These are phyloP conservation scores for Gasteruption jaculator DNA, from an alignment of 2,888 invertebrate species.

Conservation along the genomic window DNA sequence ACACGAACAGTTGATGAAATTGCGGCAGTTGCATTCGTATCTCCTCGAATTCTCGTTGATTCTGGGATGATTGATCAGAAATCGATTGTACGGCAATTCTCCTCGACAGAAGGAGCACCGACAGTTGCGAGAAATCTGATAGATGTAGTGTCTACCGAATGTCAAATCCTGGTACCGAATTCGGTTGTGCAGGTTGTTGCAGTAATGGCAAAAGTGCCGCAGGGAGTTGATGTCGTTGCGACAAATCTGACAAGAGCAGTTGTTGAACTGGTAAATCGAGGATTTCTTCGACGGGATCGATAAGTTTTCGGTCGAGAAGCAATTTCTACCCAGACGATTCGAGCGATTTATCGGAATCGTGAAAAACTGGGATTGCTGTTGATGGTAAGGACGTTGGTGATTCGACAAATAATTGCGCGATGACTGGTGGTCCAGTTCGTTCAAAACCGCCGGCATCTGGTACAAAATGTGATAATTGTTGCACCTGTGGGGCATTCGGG, in stretches of 20 bases:
- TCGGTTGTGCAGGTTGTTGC: constrained; percentile 39
- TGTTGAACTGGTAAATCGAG: constrained; percentile 35
- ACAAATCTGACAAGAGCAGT: constrained; percentile 41
- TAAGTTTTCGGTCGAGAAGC: constrained; percentile 47
- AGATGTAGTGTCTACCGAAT: constrained; percentile 39
- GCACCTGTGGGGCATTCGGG: constrained; percentile 23
- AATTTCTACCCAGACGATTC: constrained; percentile 41
- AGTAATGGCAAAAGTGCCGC: constrained; percentile 38
- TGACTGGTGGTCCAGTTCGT: constrained; percentile 35
- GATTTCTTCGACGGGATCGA: constrained; percentile 38
- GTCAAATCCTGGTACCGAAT: constrained; percentile 33
- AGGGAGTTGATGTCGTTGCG: no score
- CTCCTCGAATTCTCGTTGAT: constrained; percentile 32
- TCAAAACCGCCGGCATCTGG: constrained; percentile 28
- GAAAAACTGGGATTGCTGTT: no score
- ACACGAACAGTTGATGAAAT: constrained; percentile 34
- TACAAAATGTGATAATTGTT: constrained; percentile 29
- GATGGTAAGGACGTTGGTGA: constrained; percentile 33
- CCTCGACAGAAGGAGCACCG: constrained; percentile 41
- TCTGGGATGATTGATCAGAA: constrained; percentile 33
- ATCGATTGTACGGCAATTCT: constrained; percentile 37
- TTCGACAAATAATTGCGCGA: no score
- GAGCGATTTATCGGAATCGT: constrained; percentile 37
- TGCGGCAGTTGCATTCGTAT: constrained; percentile 39
- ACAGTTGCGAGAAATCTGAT: constrained; percentile 41